phyloP scores from a whole-genome alignment of 2,113 vertebrate species.

The Campylorhamphus procurvoides region DNA sequence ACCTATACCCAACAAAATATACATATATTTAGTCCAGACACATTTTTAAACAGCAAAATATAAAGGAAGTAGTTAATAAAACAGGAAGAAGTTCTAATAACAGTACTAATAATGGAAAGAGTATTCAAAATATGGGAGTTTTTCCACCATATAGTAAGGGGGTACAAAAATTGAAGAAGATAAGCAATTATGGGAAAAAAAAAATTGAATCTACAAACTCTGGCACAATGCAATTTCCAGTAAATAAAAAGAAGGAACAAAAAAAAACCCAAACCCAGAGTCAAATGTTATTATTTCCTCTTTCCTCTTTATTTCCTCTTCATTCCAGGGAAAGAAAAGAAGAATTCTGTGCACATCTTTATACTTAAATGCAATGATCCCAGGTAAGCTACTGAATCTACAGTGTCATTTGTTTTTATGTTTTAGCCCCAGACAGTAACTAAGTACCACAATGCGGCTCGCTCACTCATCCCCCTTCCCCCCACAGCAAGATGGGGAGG shows the following conservation, averaged over 20 bases:
- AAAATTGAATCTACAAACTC: neutral
- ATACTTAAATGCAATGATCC: neutral
- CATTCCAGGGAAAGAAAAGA: neutral
- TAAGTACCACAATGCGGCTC: neutral
- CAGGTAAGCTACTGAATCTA: neutral
- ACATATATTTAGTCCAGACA: neutral
- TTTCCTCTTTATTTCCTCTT: no score
- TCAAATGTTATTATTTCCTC: neutral
- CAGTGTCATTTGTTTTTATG: neutral
- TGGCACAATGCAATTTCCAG: neutral
- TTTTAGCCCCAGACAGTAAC: neutral
- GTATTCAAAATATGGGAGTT: neutral
- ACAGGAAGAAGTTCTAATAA: neutral
- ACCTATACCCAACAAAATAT: constrained; percentile 73
- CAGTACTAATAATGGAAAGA: neutral
- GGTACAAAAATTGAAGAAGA: neutral
- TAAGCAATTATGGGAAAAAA: neutral
- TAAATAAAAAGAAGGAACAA: neutral
- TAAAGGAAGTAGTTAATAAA: neutral
- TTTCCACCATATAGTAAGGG: neutral
- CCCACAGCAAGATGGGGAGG: neutral
- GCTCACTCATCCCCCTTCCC: neutral
- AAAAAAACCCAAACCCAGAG: neutral
- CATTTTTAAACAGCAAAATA: neutral
- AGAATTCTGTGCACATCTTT: neutral